A percentile compares a stretch with the other conserved stretches of the same genome.
Evolutionary conservation across 2,113 vertebrate species (phyloP).

Genomic region (Reinhardtius hippoglossoides): DNA sequence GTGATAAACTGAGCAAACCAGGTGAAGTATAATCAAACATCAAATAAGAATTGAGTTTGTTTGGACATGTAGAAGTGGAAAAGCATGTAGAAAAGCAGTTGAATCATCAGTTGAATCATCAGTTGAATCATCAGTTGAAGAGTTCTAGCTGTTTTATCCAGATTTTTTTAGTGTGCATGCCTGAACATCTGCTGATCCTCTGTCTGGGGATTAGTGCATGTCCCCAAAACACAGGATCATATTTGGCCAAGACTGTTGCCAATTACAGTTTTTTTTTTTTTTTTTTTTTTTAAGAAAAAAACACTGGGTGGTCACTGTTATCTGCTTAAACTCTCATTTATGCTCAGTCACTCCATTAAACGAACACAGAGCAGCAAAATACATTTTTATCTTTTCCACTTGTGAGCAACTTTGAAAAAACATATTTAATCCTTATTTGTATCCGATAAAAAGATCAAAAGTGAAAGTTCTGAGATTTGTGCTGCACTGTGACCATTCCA

Average conservation of each 20-base stretch:
- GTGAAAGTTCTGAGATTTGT: background rate
- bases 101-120: background rate
- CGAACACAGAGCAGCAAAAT: background rate
- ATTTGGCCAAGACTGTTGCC: constrained; percentile 17
- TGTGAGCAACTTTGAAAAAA: background rate
- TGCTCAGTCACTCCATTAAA: background rate
- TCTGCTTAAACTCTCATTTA: constrained; percentile 6
- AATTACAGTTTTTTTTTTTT: too few species aligned
- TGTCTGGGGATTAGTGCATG: constrained; percentile 46
- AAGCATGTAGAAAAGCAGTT: too few species aligned
- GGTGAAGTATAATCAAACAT: too few species aligned
- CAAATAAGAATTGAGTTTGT: too few species aligned
- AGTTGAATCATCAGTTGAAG: background rate
- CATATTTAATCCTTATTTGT: background rate
- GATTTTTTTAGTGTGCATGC: background rate
- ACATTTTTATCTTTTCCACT: background rate
- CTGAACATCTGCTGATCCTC: constrained; percentile 44
- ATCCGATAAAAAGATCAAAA: too few species aligned
- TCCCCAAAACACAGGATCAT: constrained; percentile 37
- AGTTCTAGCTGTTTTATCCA: background rate
- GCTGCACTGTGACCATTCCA: background rate
- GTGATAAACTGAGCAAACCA: too few species aligned
- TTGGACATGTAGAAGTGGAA: background rate
- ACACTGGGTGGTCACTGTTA: background rate
- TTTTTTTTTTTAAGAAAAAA: too few species aligned